Percentiles rank a stretch among this genome's conserved stretches.
These are phyloP conservation scores for Dolichotis patagonum DNA, from an alignment of 2,113 vertebrate species.

Conservation along the genomic window DNA sequence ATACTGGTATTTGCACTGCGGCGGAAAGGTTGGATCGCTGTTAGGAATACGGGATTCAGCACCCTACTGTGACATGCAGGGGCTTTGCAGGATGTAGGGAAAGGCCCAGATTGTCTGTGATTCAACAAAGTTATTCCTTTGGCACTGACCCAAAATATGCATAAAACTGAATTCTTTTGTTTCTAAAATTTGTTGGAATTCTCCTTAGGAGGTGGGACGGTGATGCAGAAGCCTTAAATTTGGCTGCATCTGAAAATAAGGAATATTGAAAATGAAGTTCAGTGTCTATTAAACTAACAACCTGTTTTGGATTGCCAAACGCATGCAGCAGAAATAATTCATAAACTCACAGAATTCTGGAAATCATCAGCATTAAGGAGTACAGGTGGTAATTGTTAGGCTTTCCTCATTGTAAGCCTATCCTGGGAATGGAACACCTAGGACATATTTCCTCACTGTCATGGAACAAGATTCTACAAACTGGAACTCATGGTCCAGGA, in stretches of 20 bases:
- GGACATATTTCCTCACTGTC: not conserved
- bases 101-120: not conserved
- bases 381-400: not conserved
- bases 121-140: not conserved
- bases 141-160: not conserved
- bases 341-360: constrained; percentile 1
- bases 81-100: not conserved
- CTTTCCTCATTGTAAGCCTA: not conserved
- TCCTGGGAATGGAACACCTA: not conserved
- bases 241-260: not conserved
- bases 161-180: not conserved
- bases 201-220: not conserved
- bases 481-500: not conserved
- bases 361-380: not conserved
- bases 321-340: not conserved
- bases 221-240: not conserved
- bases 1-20: not conserved
- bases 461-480: not conserved
- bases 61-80: too few relatives aligned
- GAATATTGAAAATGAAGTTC: constrained; percentile 1
- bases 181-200: not conserved
- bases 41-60: not conserved
- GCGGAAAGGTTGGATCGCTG: too few relatives aligned
- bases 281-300: not conserved
- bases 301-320: not conserved